Base-by-base conservation (phyloP, 2,113 vertebrate species). In the Pseudorectes ferrugineus region DNA sequence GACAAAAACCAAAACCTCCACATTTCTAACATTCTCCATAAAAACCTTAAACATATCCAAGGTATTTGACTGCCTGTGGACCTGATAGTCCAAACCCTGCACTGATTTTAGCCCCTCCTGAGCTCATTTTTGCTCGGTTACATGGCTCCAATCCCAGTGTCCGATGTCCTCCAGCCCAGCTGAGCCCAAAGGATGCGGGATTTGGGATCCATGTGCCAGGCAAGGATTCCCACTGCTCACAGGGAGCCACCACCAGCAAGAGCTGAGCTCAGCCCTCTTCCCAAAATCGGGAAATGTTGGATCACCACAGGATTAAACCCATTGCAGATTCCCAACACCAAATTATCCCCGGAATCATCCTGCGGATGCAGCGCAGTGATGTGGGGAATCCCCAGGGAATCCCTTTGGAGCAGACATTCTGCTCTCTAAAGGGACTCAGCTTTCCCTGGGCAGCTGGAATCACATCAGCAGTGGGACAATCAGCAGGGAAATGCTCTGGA, bases 101-200 rank as follows among this genome's bases (percentile, higher is more conserved):
- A 4, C 29, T 68, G 76, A 17, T 67, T 93, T 89, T 38, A 63
- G 23, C 19, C 10, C 20, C 20, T 25, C 4, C 26, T 33, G 48
- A 58, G 42, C 22, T 58, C 17, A 24, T 48, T 57, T 61, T 35
- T 76, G 25, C 11, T 42, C 55, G 45, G 10, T 48, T 22, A 18
- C 0, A 0, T n/a, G 45, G 59, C 11, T 85, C 15, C 18, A 14
- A 10, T 46, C 33, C 35, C 17, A 46, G 23, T 33, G 18, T 24
- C 42, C 1, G 1, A 52, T 5, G 0, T 33, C 11, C n/a, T 38
- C 46, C 55, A 52, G 36, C 31, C 19, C 80, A 58, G 61, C 18
- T 26, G n/a, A 78, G 42, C 51, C 62, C 36, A 25, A 7, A 46
- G 1, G 4, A 6, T 5, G 4, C 8, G 28, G 35, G 38, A 31